Evolutionary conservation across 2,113 vertebrate genomes (phyloP).

Genomic region (Apteryx mantelli): DNA sequence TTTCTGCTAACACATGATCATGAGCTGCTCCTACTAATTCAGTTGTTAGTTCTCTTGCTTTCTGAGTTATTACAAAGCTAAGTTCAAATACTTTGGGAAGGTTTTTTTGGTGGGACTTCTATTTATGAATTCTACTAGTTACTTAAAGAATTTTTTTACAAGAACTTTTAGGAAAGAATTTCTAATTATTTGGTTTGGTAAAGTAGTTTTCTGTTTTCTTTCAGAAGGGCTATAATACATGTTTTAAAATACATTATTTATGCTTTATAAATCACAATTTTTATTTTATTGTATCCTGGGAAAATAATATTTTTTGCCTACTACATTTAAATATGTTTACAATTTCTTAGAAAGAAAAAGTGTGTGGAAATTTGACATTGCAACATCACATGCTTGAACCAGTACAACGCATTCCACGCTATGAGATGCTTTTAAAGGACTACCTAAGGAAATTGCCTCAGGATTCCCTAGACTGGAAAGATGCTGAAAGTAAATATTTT

Average conservation of each 20-base stretch:
- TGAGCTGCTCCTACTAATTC: background rate
- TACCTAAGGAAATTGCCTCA: slow-evolving; percentile 95
- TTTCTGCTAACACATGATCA: background rate
- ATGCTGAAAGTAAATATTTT: slow-evolving; percentile 88
- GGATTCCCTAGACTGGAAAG: slow-evolving; percentile 87
- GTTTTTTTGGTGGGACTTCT: background rate
- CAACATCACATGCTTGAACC: slow-evolving; percentile 99
- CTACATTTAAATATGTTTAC: slow-evolving; percentile 50
- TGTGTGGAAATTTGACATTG: slow-evolving; percentile 89
- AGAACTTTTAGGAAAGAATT: background rate
- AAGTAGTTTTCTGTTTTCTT: background rate
- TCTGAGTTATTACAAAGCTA: background rate
- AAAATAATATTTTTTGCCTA: slow-evolving; percentile 16
- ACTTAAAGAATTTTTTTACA: background rate
- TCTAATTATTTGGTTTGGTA: background rate
- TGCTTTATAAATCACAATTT: background rate
- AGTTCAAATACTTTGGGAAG: background rate
- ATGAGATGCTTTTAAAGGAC: slow-evolving; percentile 98
- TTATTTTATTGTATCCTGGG: background rate
- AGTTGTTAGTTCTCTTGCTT: background rate
- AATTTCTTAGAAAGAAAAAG: slow-evolving; percentile 86
- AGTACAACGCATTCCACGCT: slow-evolving; percentile 95
- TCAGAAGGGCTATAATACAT: background rate
- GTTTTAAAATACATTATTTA: background rate
- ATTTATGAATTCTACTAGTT: background rate